Evolutionary conservation across 2,888 invertebrate species (phyloP), one percentile per base, ranked within the genome.

Genomic region (Macrophya alboannulata): DNA sequence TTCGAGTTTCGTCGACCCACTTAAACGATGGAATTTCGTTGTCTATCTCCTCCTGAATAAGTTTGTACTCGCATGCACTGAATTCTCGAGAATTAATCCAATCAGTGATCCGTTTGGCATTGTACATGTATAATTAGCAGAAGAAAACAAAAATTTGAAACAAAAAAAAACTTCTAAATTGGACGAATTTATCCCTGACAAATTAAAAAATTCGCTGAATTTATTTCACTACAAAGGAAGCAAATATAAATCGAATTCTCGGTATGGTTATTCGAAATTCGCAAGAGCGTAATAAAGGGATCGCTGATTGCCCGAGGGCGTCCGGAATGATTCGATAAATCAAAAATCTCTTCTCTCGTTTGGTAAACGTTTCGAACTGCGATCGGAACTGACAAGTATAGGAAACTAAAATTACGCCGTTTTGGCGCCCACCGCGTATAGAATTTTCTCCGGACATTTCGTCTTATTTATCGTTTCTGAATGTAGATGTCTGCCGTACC

Each of bases 321-420:
- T 12, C 55, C 4, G 55, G 37, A 77, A 77, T 77, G 77, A 77
- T 77, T 77, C 77, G 51, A 77, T 77, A 77, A 77, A 77, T 77
- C 77, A 77, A 77, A 55, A 77, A 51, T 55, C 77, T 77, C 77
- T 37, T 55, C 31, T 77, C 77, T 51, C 77, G 51, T 77, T 51
- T 17, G 31, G 31, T 77, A 45, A 74, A 45, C 45, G 43, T 3
- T 8, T 8, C 4, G n/a, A 15, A 9, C 43, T 45, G 45, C n/a
- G 72, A 74, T 74, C n/a, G n/a, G 43, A 79, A 79, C 59, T 59
- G 59, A 59, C 55, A 59, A 79, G 59, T 40, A 31, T 31, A 88
- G 89, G 88, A 90, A 91, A 90, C 89, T 89, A 85, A 90, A 90
- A 91, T 91, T 90, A 90, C 90, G 87, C 87, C 89, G 89, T 87